These are phyloP conservation scores for Staurois parvus DNA, from an alignment of 2,797 vertebrate genomes.

Conservation along the genomic window DNA sequence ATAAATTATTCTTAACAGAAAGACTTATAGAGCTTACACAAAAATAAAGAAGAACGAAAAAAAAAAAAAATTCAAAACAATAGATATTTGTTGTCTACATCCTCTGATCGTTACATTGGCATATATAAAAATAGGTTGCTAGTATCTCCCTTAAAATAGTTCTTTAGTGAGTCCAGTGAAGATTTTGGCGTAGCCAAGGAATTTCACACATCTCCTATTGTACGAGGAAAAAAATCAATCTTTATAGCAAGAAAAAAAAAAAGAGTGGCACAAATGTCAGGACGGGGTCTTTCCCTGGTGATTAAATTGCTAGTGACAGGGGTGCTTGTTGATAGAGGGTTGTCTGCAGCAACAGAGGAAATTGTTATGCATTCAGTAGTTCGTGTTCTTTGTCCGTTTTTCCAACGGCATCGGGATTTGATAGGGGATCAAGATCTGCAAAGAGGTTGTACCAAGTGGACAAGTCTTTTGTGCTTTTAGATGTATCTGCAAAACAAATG, in stretches of 20 bases:
- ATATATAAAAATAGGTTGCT: constrained; percentile 68
- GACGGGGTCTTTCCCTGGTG: neutral
- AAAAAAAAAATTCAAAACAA: too few relatives aligned
- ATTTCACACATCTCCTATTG: constrained; percentile 63
- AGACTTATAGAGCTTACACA: neutral
- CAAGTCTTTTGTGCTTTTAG: constrained; percentile 79
- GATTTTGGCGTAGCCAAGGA: constrained; percentile 66
- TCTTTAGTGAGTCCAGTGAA: constrained; percentile 62
- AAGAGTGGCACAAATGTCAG: constrained; percentile 70
- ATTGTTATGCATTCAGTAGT: constrained; percentile 88
- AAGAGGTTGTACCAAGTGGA: constrained; percentile 89
- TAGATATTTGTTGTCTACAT: neutral
- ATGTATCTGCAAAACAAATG: constrained; percentile 71
- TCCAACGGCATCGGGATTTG: constrained; percentile 89
- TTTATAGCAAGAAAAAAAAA: constrained; percentile 71
- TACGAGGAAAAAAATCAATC: constrained; percentile 67
- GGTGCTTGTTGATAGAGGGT: neutral
- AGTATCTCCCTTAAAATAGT: constrained; percentile 64
- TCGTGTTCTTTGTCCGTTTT: constrained; percentile 88
- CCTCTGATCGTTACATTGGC: constrained; percentile 58
- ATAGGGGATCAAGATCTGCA: constrained; percentile 88
- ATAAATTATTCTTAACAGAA: constrained; percentile 15
- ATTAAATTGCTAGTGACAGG: neutral
- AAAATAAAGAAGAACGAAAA: neutral
- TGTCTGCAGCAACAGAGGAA: neutral